Conservation (phyloP, 2,797 vertebrate genomes). For the Falco columbarius region DNA sequence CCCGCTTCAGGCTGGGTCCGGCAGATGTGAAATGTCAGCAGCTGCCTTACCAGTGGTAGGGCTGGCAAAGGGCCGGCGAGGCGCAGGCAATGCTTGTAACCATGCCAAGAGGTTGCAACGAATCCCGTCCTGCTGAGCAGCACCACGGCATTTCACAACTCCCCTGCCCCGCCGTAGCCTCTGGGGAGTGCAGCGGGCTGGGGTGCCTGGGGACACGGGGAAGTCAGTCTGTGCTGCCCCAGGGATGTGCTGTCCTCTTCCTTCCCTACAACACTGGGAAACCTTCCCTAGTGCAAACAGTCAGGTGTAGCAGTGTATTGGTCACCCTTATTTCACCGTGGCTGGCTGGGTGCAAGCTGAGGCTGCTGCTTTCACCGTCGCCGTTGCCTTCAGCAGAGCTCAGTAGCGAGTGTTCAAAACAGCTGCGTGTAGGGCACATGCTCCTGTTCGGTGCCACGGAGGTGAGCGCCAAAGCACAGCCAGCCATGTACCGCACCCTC, state of each 20-base stretch:
- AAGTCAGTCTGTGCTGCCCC: not conserved
- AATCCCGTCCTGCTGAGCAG: not conserved
- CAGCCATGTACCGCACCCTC: not conserved
- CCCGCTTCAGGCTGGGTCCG: not conserved
- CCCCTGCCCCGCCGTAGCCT: not conserved
- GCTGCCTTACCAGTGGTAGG: not conserved
- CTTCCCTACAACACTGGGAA: not conserved
- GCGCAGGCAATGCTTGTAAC: not conserved
- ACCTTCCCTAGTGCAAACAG: not conserved
- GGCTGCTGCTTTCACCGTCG: not conserved
- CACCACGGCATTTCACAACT: not conserved
- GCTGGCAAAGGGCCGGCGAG: fast-evolving
- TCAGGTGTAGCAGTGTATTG: not conserved
- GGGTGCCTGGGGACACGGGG: fast-evolving
- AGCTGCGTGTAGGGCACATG: not conserved
- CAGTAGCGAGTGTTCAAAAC: not conserved
- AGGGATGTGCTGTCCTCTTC: not conserved
- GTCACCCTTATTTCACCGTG: not conserved
- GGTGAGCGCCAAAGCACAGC: not conserved
- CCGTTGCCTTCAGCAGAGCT: not conserved
- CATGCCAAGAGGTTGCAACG: not conserved
- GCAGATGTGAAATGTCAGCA: not conserved
- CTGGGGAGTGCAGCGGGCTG: not conserved
- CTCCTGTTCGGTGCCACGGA: not conserved
- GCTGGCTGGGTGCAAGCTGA: not conserved